A percentile compares a stretch with the other conserved stretches of the same genome.
phyloP scores from a whole-genome alignment of 2,888 invertebrate species.

The Pseudoips prasinana region DNA sequence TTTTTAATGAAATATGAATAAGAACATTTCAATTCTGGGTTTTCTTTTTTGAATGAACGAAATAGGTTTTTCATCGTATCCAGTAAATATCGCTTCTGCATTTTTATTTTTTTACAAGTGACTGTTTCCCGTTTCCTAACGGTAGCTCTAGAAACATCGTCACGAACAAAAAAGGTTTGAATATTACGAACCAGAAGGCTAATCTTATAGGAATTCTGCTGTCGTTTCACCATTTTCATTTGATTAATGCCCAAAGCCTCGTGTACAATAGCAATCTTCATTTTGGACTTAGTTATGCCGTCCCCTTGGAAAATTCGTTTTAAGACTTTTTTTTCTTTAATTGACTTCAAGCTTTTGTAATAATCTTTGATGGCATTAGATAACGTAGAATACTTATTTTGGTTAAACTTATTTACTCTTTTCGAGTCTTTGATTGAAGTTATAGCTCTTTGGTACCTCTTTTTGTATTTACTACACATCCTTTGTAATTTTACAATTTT shows the following conservation, averaged over 20 bases:
- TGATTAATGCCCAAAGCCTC: too few species aligned
- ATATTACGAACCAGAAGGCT: too few species aligned
- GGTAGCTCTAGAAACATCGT: background rate
- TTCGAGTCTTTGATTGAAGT: background rate
- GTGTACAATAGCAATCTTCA: too few species aligned
- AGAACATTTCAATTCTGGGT: background rate
- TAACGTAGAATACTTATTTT: constrained; percentile 2
- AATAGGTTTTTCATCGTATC: constrained; percentile 2
- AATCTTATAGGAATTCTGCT: too few species aligned
- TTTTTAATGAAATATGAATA: constrained; percentile 1
- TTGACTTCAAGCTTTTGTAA: background rate
- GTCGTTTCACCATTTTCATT: too few species aligned
- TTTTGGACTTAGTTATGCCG: too few species aligned
- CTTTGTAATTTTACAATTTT: constrained; percentile 4
- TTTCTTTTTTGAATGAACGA: constrained; percentile 1
- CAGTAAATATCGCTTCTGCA: background rate
- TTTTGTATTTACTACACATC: constrained; percentile 8
- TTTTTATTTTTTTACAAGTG: background rate
- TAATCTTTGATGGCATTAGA: constrained; percentile 3
- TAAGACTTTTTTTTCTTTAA: background rate
- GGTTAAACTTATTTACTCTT: background rate
- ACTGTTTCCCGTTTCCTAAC: background rate
- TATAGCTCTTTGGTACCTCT: constrained; percentile 5
- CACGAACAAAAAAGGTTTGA: too few species aligned
- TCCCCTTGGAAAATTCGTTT: background rate